Base-by-base conservation (phyloP, 2,888 invertebrate species). In the Caenorhabditis uteleia region DNA sequence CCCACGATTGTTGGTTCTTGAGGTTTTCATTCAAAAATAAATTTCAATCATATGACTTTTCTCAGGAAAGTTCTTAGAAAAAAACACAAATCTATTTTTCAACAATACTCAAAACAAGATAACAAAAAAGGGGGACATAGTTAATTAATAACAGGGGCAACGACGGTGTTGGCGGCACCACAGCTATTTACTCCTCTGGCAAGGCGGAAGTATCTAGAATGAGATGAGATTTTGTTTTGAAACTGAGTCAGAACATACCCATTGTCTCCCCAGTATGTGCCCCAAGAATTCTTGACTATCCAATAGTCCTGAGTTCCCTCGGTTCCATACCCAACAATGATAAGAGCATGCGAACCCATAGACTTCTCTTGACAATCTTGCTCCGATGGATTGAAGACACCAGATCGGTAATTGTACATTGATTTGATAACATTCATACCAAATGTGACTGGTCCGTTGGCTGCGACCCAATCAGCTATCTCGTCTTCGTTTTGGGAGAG, bases 271-370 rank as follows among this genome's bases (percentile, higher is more conserved):
- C 70, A 77, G 4, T 47, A 53, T 2, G 62, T 45, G 18, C 78
- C 78, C 78, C 78, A 78, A 12, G 70, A 71, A 54, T 78, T 78
- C 45, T 78, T 78, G 16, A 78, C 54, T 27, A 77, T 64, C 78
- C 78, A 78, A 45, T 65, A 78, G 18, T 61, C 64, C 6, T 54
- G 33, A 3, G 61, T 54, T 25, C 66, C 64, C 38, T 65, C 62
- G 12, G 47, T 64, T 21, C 79, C 79, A 42, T 77, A 79, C 7
- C 79, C 79, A 27, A 79, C 67, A 38, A 79, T 67, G 2, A 70
- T 68, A 59, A 79, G 31, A 0, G 79, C 79, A 39, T 79, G 79
- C 0, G 77, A 65, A 2, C 79, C 79, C 31, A 65, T 51, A 7
- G 71, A 68, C 18, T 68, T 47, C 7, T 68, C 57, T 21, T 54